Evolutionary conservation across 2,888 invertebrate species (phyloP), one percentile per base, ranked within the genome.

Genomic region (Cosmia pyralina): DNA sequence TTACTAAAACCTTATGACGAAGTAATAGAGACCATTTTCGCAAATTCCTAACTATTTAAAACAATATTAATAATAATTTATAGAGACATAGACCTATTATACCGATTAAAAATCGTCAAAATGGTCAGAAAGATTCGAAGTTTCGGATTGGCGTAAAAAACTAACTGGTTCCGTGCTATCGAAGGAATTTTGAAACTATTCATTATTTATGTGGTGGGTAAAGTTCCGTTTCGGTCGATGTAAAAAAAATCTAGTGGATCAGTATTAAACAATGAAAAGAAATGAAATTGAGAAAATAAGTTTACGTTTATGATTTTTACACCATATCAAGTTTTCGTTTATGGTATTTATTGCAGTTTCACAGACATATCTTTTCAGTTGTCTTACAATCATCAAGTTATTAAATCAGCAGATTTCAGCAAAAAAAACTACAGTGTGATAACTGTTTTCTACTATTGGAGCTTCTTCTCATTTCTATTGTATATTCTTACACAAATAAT

Each of bases 1-100:
- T 57, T 58, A 66, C n/a, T 10, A 46, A 72, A 58, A 44, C 71
- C 81, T 83, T 85, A 85, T 58, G 38, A 60, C 72, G 15, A 73
- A 28, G 59, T 10, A 46, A 46, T 75, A 87, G 55, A 69, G 87
- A 60, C 38, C 38, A 77, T 58, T 75, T 81, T 83, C 0, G 55
- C 17, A 59, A 13, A 38, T 46, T 58, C 13, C 19, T 53, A 19
- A 17, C 17, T 46, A 55, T 83, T 72, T 77, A 53, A 73, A 58
- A 81, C 74, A 83, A 71, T 83, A 85, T 87, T 79, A 79, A 76
- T 72, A 72, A 81, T 72, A 79, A 85, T 85, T 87, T 85, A 87
- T 88, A 75, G 63, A 81, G 88, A 85, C 79, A 77, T 79, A 76
- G 85, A 63, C 60, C 68, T 79, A 78, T 84, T 86, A 83, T 83